These are phyloP conservation scores for Patiria pectinifera DNA, from an alignment of 53 echinoderm and acorn worm species.

Conservation along the genomic window DNA sequence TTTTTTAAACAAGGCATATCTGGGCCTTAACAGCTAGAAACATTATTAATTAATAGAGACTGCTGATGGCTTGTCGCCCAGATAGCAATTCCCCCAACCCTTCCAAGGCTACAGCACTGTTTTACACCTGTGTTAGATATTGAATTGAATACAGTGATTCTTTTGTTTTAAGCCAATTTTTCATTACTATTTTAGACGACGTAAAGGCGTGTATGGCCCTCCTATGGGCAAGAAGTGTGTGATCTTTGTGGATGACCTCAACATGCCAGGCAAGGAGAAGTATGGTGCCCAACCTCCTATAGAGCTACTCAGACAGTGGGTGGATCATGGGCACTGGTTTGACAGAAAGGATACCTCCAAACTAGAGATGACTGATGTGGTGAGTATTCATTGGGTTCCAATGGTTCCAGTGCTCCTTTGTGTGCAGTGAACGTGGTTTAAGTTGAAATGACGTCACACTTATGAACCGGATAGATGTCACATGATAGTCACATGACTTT, in stretches of 20 bases:
- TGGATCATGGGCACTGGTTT: conserved; percentile 97
- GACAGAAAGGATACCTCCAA: conserved; percentile 98
- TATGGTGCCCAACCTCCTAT: conserved; percentile 99
- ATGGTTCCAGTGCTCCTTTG: too few species aligned
- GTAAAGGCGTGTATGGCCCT: conserved; percentile 95
- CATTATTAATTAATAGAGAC: too few species aligned
- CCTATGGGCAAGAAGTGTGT: conserved; percentile 98
- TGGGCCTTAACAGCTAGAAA: too few species aligned
- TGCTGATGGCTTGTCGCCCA: too few species aligned
- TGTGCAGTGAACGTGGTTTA: too few species aligned
- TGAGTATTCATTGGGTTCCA: conserved; percentile 53
- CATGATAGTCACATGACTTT: background rate
- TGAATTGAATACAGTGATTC: background rate
- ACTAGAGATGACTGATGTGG: conserved; percentile 89
- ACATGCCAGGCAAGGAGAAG: conserved; percentile 98
- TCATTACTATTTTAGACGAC: conserved; percentile 65
- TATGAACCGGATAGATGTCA: background rate
- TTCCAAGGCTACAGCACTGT: too few species aligned
- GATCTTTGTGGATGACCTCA: conserved; percentile 97
- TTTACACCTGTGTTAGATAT: too few species aligned
- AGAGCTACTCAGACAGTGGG: conserved; percentile 92
- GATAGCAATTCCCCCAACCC: too few species aligned
- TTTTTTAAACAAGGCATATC: too few species aligned
- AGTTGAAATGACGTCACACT: too few species aligned
- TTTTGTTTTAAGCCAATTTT: background rate